Percentiles rank a stretch among this genome's conserved stretches.
Conservation (phyloP, 2,797 vertebrate species). For the Avahi laniger region DNA sequence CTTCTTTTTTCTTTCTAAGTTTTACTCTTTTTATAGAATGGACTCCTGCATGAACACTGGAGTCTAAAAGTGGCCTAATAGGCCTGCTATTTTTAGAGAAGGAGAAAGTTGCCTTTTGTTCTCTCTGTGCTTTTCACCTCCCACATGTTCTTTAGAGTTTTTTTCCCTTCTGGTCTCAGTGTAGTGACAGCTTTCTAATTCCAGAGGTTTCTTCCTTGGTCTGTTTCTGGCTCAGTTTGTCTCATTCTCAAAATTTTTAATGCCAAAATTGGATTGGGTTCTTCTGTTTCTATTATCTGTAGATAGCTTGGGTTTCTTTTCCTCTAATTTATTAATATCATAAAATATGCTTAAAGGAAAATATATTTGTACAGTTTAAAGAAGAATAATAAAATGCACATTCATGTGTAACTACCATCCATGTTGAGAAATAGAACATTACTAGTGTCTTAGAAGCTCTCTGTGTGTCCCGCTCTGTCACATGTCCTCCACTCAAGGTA, state of each 20-base stretch:
- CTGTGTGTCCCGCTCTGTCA: not conserved
- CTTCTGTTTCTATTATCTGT: conserved; percentile 39
- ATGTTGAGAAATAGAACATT: not conserved
- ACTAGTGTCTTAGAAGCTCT: not conserved
- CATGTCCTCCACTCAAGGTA: not conserved
- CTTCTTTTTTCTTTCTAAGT: conserved; percentile 59
- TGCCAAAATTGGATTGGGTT: not conserved
- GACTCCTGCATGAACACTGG: conserved; percentile 39
- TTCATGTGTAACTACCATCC: not conserved
- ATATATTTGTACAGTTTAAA: not conserved
- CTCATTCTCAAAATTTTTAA: not conserved
- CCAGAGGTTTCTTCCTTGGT: conserved; percentile 1
- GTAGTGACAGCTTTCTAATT: conserved; percentile 54
- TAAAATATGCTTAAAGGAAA: not conserved
- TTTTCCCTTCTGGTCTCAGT: conserved; percentile 4
- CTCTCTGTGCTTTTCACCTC: conserved; percentile 49
- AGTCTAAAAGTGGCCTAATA: conserved; percentile 56
- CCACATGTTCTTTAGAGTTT: conserved; percentile 30
- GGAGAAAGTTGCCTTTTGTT: conserved; percentile 65
- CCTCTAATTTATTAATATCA: conserved; percentile 23
- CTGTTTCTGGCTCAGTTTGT: conserved; percentile 30
- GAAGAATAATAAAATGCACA: not conserved
- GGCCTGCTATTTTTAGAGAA: conserved; percentile 68
- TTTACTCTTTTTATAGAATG: conserved; percentile 67
- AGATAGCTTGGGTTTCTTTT: conserved; percentile 10